Percentiles rank a stretch among this genome's conserved stretches.
phyloP scores from a whole-genome alignment of 2,113 vertebrate genomes.

The Elanus axillaris region DNA sequence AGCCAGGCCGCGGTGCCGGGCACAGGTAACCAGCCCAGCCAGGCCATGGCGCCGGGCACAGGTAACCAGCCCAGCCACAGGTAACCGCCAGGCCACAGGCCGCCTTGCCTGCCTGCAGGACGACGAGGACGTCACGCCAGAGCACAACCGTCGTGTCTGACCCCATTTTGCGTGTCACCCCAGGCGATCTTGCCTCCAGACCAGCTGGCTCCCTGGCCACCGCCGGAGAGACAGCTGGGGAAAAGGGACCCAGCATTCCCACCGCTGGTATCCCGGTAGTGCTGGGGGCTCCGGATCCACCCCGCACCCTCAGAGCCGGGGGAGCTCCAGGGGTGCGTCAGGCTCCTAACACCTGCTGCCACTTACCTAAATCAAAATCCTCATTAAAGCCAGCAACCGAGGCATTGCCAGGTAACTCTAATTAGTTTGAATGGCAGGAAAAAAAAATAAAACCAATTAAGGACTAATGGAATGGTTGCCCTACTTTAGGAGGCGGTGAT shows the following conservation, averaged over 20 bases:
- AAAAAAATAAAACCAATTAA: slow-evolving; percentile 19
- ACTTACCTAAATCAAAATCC: neutral
- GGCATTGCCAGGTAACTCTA: neutral
- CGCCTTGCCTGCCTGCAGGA: fast-evolving
- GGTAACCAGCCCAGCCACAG: no score
- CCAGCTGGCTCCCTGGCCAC: neutral
- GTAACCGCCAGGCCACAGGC: fast-evolving
- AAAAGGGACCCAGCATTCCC: neutral
- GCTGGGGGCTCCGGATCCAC: fast-evolving
- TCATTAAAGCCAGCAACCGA: fast-evolving
- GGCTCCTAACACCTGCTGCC: fast-evolving
- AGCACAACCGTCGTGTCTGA: fast-evolving
- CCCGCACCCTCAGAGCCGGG: fast-evolving
- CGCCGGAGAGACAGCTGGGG: fast-evolving
- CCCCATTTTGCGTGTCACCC: neutral
- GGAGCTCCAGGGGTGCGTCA: fast-evolving
- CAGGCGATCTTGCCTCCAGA: neutral
- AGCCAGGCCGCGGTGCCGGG: no score
- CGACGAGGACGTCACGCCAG: fast-evolving
- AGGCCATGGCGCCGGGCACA: fast-evolving
- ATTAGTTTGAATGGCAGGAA: neutral
- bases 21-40: no score
- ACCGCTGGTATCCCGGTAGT: fast-evolving
- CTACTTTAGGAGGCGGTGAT: neutral
- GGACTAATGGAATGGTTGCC: neutral